A percentile compares a stretch with the other conserved stretches of the same genome.
Conservation (phyloP, 2,113 vertebrate species). For the Girardinichthys multiradiatus region DNA sequence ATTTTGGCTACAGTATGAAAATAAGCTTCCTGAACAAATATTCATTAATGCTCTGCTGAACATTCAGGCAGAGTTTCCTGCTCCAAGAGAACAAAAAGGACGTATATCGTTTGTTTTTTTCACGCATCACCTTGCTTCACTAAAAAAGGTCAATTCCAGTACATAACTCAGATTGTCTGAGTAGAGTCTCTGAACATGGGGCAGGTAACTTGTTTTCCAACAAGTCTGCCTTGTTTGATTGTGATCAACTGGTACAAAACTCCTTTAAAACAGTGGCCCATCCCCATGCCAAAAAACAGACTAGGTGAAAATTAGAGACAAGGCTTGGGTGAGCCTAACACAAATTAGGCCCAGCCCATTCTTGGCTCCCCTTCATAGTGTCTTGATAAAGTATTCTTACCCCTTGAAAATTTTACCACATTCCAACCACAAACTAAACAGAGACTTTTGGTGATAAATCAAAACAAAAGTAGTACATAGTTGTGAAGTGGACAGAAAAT, state of each 20-base stretch:
- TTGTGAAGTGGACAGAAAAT: not conserved
- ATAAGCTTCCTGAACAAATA: slow-evolving; percentile 39
- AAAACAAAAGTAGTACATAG: not conserved
- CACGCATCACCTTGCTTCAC: slow-evolving; percentile 48
- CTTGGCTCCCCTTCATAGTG: slow-evolving; percentile 34
- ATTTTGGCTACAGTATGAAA: slow-evolving; percentile 63
- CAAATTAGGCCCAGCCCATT: slow-evolving; percentile 33
- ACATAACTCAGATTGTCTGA: slow-evolving; percentile 67
- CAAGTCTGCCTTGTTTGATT: slow-evolving; percentile 57
- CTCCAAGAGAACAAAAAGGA: slow-evolving; percentile 31
- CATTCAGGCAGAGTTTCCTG: slow-evolving; percentile 48
- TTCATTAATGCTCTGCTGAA: slow-evolving; percentile 43
- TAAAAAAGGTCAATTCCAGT: slow-evolving; percentile 53
- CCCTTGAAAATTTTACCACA: not conserved
- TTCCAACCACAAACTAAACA: not conserved
- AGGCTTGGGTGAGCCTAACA: slow-evolving; percentile 13
- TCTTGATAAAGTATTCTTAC: not conserved
- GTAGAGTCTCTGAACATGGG: slow-evolving; percentile 42
- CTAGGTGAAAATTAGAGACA: slow-evolving; percentile 4
- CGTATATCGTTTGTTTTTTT: slow-evolving; percentile 30
- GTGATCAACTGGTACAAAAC: slow-evolving; percentile 61
- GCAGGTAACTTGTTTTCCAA: slow-evolving; percentile 35
- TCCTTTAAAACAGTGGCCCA: slow-evolving; percentile 22
- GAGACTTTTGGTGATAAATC: not conserved
- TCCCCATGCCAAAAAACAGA: slow-evolving; percentile 13